Base-by-base conservation (phyloP, 2,888 invertebrate genomes). In the Agrilus mali region DNA sequence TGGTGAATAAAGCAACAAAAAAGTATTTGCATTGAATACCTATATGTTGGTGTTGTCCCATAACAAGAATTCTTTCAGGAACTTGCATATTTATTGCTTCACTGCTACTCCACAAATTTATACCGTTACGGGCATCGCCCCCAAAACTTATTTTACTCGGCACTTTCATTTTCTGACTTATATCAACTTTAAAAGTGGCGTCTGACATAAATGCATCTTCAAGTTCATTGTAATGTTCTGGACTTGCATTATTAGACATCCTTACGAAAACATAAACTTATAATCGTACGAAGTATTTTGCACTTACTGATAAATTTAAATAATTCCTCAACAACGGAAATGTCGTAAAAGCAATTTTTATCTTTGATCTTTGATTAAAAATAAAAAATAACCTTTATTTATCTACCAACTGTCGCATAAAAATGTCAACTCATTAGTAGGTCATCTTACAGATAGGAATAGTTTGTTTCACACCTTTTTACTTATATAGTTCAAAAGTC, bases 81-180 rank as follows among this genome's bases (percentile, higher is more conserved):
- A 95, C 93, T 60, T 83, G 83, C 94, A 94, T 94, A 55, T 85
- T 82, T 64, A 86, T 80, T 67, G 84, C 85, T 55, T 87, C 86
- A 60, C 76, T 75, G n/a, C 27, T 41, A 2, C 33, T n/a, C 53
- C 74, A 72, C 48, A 70, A 70, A 49, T 77, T 75, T 42, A 73
- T 67, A 50, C 79, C 78, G 62, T 79, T 77, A n/a, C 71, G 59
- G 37, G 69, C 64, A 41, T 85, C 81, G 42, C 80, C 77, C 56
- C 79, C 81, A 43, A 89, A 83, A 67, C 84, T 75, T 47, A 86
- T 82, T 55, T 79, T 76, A 57, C 83, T 81, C 1, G 86, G 87
- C 12, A 87, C 84, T 53, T 81, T 78, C 88, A 88, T 88, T 65
- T 78, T 80, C 56, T 81, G 78, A 56, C 79, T 84, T 48, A 88